These are phyloP conservation scores for Drosophila ficusphila DNA, from an alignment of 1,140 invertebrate species.

Conservation along the genomic window DNA sequence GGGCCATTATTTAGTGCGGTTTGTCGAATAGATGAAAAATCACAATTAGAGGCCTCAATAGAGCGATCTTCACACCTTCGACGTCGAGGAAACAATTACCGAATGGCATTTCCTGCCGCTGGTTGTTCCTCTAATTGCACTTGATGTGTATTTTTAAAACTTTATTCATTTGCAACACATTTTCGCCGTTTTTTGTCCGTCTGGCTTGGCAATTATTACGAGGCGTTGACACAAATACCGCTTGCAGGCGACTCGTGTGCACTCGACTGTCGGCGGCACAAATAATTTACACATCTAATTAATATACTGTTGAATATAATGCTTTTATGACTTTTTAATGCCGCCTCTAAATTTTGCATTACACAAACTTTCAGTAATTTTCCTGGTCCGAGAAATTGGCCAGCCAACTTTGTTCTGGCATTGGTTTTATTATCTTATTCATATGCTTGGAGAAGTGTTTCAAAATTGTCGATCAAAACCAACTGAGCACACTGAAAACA, in stretches of 20 bases:
- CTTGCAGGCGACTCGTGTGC: constrained; percentile 43
- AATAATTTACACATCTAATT: constrained; percentile 71
- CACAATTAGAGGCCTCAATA: neutral
- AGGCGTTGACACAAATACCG: constrained; percentile 70
- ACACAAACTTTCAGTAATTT: constrained; percentile 1
- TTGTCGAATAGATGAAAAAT: neutral
- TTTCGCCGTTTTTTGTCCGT: constrained; percentile 43
- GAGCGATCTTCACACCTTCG: constrained; percentile 36
- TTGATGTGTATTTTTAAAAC: constrained; percentile 19
- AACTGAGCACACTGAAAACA: constrained; percentile 58
- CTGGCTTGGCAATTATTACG: constrained; percentile 49
- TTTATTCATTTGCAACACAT: constrained; percentile 51
- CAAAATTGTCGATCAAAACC: constrained; percentile 14
- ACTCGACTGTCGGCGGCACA: constrained; percentile 21
- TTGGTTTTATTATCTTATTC: neutral
- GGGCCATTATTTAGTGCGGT: constrained; percentile 1
- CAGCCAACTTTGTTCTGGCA: neutral
- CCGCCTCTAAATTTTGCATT: constrained; percentile 55
- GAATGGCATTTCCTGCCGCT: constrained; percentile 55
- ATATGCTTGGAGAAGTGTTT: neutral
- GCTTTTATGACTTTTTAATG: constrained; percentile 77
- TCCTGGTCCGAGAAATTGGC: neutral
- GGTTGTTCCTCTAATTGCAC: constrained; percentile 42
- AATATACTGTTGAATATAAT: constrained; percentile 69
- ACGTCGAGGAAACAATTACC: constrained; percentile 56